Evolutionary conservation across 64 coral and sea anemone species (phyloP).

Genomic region (Actinia tenebrosa): DNA sequence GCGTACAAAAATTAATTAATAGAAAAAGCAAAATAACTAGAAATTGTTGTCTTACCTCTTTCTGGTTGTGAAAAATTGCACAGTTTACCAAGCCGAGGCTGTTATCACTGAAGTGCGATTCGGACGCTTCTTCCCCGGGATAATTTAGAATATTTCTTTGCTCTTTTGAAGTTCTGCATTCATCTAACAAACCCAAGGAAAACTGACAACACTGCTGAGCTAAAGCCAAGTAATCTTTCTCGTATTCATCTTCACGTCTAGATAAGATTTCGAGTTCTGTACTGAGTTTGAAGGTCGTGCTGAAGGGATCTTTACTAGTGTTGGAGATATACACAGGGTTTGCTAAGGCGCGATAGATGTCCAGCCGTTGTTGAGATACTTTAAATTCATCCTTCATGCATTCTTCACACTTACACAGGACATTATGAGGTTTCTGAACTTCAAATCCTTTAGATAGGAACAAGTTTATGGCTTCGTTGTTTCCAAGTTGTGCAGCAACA

Average conservation of each 20-base stretch:
- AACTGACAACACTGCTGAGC: slow-evolving; percentile 80
- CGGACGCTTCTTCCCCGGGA: slow-evolving; percentile 51
- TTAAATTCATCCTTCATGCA: slow-evolving; percentile 70
- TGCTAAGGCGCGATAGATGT: slow-evolving; percentile 76
- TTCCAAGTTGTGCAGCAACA: slow-evolving; percentile 83
- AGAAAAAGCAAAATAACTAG: not conserved
- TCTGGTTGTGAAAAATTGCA: slow-evolving; percentile 87
- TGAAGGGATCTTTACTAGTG: slow-evolving; percentile 75
- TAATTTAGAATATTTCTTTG: slow-evolving; percentile 76
- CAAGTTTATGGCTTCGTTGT: slow-evolving; percentile 76
- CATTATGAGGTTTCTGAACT: slow-evolving; percentile 71
- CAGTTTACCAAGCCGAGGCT: slow-evolving; percentile 72
- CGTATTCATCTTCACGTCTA: slow-evolving; percentile 86
- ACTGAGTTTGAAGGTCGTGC: slow-evolving; percentile 78
- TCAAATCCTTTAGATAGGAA: slow-evolving; percentile 84
- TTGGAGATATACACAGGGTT: slow-evolving; percentile 91
- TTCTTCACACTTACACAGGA: slow-evolving; percentile 74
- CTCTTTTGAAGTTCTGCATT: slow-evolving; percentile 87
- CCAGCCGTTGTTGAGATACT: slow-evolving; percentile 77
- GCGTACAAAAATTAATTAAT: not conserved
- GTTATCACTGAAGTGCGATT: slow-evolving; percentile 54
- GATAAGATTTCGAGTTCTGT: slow-evolving; percentile 72
- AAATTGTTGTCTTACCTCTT: slow-evolving; percentile 69
- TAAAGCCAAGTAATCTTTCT: slow-evolving; percentile 80
- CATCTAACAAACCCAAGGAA: slow-evolving; percentile 72